Evolutionary conservation across 1,140 invertebrate species (phyloP), one percentile per base, ranked within the genome.

Genomic region (Centruroides sculpturatus): DNA sequence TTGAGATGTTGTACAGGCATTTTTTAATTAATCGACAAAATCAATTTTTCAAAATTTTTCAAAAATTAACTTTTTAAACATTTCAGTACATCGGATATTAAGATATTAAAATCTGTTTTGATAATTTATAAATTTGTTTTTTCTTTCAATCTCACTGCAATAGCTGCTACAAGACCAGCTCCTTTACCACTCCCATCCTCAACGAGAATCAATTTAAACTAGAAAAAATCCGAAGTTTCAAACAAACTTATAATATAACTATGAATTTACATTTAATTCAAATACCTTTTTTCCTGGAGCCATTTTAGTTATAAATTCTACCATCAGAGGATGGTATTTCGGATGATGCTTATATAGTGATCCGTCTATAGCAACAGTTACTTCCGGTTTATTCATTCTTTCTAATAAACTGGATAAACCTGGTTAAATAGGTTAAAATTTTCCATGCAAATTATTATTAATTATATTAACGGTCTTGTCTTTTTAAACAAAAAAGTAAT

Each of bases 311-410:
- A 87, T 86, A 70, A 87, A 89, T 64, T 83, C 78, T 55, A 83
- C 74, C 79, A 94, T 84, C 68, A 89, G 81, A 56, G 73, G 70
- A 49, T 82, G 76, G 67, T 92, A 82, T 68, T 85, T 80, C 51
- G 89, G 89, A 77, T 93, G 90, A 68, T 84, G 82, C 70, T 89
- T 83, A 73, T 83, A 93, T 7, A 93, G 78, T 23, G 89, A 92
- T 6, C 90, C 90, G 74, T 93, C 90, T 51, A 93, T 83, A 5
- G 86, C 90, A 60, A 93, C 82, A 0, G 83, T 84, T 11, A 82
- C 79, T 57, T 81, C 73, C 35, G 73, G 71, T 62, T 82, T 79
- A 60, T 82, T 74, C 77, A 92, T 87, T 66, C 83, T 75, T 65
- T 85, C 81, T 57, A 92, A 69, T 13, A 92, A 68, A 36, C 78